These are phyloP conservation scores for Machaerirhynchus nigripectus DNA, from an alignment of 2,113 vertebrate species.

Conservation along the genomic window DNA sequence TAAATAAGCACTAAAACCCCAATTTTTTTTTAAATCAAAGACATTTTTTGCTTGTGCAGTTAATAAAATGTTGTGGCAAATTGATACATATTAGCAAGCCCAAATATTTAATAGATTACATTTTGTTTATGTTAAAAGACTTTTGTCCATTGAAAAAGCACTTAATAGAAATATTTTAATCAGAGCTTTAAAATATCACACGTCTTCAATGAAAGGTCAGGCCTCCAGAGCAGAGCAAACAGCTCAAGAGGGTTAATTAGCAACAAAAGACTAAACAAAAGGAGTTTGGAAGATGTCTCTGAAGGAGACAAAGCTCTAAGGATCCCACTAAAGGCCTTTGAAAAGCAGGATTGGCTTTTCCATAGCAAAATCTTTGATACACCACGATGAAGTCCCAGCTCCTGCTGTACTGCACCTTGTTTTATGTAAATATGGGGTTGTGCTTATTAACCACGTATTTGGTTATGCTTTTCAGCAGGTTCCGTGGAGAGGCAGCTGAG, in stretches of 20 bases:
- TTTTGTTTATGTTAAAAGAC: background rate
- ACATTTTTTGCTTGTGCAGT: background rate
- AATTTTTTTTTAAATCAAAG: background rate
- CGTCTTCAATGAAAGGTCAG: slow-evolving; percentile 19
- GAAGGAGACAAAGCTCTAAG: background rate
- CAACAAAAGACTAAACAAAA: slow-evolving; percentile 18
- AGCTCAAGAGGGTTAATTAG: slow-evolving; percentile 46
- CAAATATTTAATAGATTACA: background rate
- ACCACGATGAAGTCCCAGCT: fast-evolving
- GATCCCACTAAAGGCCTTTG: background rate
- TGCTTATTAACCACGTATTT: background rate
- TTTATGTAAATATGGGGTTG: background rate
- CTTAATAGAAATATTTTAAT: slow-evolving; percentile 34
- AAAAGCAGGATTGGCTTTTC: background rate
- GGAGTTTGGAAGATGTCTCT: background rate
- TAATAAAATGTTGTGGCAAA: background rate
- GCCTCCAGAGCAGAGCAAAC: background rate
- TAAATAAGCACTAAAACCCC: background rate
- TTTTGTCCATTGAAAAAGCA: background rate
- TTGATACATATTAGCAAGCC: background rate
- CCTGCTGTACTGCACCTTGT: fast-evolving
- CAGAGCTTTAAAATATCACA: slow-evolving; percentile 5
- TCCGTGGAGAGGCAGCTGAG: background rate
- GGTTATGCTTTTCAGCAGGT: fast-evolving
- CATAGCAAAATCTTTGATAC: background rate